Evolutionary conservation across 2,888 invertebrate species (phyloP).

Genomic region (Nephrotoma guestfalica): DNA sequence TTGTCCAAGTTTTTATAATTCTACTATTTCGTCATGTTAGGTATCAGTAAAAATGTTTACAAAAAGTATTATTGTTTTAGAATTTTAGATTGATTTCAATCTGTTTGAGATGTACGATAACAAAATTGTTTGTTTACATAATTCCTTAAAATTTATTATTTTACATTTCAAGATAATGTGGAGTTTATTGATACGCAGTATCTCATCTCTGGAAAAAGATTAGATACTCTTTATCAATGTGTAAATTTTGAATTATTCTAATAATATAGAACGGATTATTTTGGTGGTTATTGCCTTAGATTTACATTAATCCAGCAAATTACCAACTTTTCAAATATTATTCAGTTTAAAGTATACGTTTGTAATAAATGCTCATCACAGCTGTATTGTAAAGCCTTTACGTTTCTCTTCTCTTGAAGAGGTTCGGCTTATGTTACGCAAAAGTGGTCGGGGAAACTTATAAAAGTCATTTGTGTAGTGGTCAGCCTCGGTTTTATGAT

Average conservation of each 20-base stretch:
- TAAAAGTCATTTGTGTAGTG: too few relatives aligned
- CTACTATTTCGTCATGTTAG: too few relatives aligned
- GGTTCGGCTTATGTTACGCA: too few relatives aligned
- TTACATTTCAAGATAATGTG: not conserved
- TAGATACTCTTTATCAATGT: not conserved
- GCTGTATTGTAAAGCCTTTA: too few relatives aligned
- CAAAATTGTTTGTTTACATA: not conserved
- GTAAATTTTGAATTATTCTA: not conserved
- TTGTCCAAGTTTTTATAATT: not conserved
- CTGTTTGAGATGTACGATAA: not conserved
- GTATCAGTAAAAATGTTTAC: too few relatives aligned
- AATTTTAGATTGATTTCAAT: too few relatives aligned
- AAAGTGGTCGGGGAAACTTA: too few relatives aligned
- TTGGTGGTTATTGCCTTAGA: not conserved
- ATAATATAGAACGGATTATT: not conserved
- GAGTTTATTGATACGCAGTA: not conserved
- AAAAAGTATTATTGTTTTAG: too few relatives aligned
- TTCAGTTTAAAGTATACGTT: not conserved
- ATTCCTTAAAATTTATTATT: not conserved
- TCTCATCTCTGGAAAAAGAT: not conserved
- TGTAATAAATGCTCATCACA: too few relatives aligned
- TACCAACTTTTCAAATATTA: not conserved
- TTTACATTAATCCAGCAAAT: not conserved
- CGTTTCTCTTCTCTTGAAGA: too few relatives aligned
- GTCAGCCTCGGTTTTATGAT: too few relatives aligned